Conservation (phyloP, 2,888 invertebrate species). For the Eristalinus sepulchralis region DNA sequence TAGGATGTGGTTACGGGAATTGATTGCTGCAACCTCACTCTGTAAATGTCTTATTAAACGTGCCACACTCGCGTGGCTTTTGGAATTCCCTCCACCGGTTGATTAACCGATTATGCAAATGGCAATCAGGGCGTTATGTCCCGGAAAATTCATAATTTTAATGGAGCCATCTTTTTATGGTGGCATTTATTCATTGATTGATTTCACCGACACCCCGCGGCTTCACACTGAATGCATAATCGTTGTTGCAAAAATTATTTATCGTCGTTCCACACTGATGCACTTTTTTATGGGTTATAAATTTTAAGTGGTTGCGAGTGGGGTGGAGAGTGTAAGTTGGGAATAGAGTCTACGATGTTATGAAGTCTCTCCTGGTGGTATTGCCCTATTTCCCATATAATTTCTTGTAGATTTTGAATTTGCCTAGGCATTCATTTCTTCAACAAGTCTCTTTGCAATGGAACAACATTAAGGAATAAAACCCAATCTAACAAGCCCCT, state of each 20-base stretch:
- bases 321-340: background rate
- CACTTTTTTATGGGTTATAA: background rate
- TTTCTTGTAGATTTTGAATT: no score
- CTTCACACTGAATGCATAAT: background rate
- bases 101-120: constrained; percentile 19
- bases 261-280: constrained; percentile 7
- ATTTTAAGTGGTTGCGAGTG: background rate
- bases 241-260: background rate
- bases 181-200: background rate
- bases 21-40: background rate
- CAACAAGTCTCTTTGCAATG: no score
- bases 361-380: background rate
- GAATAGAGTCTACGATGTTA: background rate
- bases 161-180: background rate
- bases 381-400: no score
- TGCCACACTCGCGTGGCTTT: background rate
- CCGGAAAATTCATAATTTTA: constrained; percentile 13
- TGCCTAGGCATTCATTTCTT: no score
- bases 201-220: background rate
- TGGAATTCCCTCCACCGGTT: background rate
- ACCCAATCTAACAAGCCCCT: no score
- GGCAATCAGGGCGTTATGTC: constrained; percentile 2
- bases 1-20: background rate
- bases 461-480: no score
- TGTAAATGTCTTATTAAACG: background rate